Evolutionary conservation across 2,113 vertebrate species (phyloP).

Genomic region (Holacanthus passer): DNA sequence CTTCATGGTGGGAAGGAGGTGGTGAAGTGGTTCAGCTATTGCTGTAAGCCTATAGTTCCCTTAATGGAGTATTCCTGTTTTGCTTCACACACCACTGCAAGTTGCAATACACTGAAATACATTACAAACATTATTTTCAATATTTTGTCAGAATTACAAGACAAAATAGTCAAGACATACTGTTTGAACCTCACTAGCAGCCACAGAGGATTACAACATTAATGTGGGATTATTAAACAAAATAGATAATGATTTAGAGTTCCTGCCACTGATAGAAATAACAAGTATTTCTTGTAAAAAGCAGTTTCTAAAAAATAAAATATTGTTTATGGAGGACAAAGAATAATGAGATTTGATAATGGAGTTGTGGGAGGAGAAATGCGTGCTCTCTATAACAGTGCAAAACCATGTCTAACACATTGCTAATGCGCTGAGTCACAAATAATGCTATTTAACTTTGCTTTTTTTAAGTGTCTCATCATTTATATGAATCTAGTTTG

Average conservation of each 20-base stretch:
- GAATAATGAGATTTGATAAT: background rate
- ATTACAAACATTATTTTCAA: background rate
- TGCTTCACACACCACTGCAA: background rate
- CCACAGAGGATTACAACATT: background rate
- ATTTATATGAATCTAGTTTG: background rate
- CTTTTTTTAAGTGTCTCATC: background rate
- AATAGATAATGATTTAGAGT: background rate
- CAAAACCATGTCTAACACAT: background rate
- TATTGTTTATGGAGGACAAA: background rate
- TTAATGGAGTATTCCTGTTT: background rate
- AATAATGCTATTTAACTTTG: background rate
- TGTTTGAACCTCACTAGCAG: background rate
- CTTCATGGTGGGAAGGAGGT: background rate
- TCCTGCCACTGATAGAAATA: background rate
- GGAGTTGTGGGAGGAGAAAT: background rate
- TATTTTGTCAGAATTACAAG: background rate
- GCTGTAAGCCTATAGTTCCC: background rate
- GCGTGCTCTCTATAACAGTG: background rate
- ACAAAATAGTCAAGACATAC: background rate
- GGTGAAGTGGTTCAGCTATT: background rate
- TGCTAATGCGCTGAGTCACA: background rate
- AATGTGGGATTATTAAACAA: background rate
- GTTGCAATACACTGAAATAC: background rate
- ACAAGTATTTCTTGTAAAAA: background rate
- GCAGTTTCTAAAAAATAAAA: background rate